Base-by-base conservation (phyloP, 1,140 invertebrate species). In the Drosophila parvula region DNA sequence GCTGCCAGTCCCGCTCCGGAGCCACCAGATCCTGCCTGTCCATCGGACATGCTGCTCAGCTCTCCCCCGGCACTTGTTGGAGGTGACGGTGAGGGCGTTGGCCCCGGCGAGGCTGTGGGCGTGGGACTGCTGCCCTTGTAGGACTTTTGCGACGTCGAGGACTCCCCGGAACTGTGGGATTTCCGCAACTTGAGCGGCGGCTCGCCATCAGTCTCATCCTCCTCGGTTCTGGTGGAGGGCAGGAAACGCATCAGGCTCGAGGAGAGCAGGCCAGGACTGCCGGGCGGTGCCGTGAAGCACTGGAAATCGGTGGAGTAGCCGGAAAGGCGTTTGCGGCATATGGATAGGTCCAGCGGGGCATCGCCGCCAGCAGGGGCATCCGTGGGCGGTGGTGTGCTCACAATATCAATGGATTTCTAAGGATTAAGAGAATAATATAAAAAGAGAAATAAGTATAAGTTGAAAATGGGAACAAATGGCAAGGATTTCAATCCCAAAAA, bases 291-390 rank as follows among this genome's bases (percentile, higher is more conserved):
- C 0, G 45, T 28, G 10, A 43, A 45, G n/a, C 28, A 18, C 14
- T 32, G 5, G 12, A 16, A 16, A 60, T 16, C 57, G n/a, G 9
- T 36, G 59, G 36, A 22, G 3, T 50, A 56, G 8, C 67, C 68
- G 44, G 62, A n/a, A 7, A 57, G 3, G 2, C 84, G 81, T 38
- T 91, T 91, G 58, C 93, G 92, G 43, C 93, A 92, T 1, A 96
- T 93, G 47, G 95, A 95, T n/a, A 97, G 93, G 91, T 97, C 96
- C 30, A 97, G 81, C 0, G 96, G 96, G 81, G 96, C 94, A 67
- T 96, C 30, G 73, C 59, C 61, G 9, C 9, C 14, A 14, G 63
- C 5, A 18, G 73, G 63, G 3, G 62, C 38, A 32, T 89, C 83
- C 4, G 74, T 38, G 10, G 78, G 83, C 11, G 90, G 90, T 14